Conservation (phyloP, 2,888 invertebrate species). For the Lissocephala sabroskyi region DNA sequence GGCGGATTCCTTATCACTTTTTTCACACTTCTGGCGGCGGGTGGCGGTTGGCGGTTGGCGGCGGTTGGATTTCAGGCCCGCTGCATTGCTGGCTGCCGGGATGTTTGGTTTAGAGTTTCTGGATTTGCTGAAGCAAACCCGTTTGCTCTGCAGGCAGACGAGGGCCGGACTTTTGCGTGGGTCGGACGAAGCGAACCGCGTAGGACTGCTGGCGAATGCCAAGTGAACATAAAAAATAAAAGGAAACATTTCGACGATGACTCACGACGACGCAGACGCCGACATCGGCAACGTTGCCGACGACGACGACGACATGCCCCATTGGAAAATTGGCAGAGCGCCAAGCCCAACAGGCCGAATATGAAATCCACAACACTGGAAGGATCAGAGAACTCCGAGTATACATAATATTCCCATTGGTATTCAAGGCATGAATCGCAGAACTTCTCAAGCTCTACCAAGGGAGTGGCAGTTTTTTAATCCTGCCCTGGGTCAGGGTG, state of each 20-base stretch:
- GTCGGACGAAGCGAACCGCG: constrained; percentile 21
- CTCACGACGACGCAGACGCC: constrained; percentile 42
- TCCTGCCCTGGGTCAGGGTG: too few relatives aligned
- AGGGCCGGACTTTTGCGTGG: background rate
- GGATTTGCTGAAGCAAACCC: constrained; percentile 7
- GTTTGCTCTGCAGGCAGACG: background rate
- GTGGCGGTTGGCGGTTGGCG: too few relatives aligned
- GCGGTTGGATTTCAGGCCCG: background rate
- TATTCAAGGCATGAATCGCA: constrained; percentile 30
- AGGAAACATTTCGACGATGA: constrained; percentile 43
- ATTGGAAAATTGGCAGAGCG: constrained; percentile 14
- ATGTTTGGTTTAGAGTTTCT: background rate
- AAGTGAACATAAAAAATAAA: constrained; percentile 30
- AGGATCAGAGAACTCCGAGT: too few relatives aligned
- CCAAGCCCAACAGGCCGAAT: too few relatives aligned
- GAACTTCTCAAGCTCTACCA: too few relatives aligned
- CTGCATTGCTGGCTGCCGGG: background rate
- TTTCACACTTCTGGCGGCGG: background rate
- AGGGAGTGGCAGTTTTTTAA: too few relatives aligned
- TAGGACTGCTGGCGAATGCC: constrained; percentile 24
- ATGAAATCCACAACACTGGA: background rate
- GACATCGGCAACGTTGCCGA: too few relatives aligned
- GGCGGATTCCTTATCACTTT: constrained; percentile 22
- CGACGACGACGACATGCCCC: too few relatives aligned
- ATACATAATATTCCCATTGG: constrained; percentile 18